These are phyloP conservation scores for Plectropomus leopardus DNA, from an alignment of 2,113 vertebrate species.

Conservation along the genomic window DNA sequence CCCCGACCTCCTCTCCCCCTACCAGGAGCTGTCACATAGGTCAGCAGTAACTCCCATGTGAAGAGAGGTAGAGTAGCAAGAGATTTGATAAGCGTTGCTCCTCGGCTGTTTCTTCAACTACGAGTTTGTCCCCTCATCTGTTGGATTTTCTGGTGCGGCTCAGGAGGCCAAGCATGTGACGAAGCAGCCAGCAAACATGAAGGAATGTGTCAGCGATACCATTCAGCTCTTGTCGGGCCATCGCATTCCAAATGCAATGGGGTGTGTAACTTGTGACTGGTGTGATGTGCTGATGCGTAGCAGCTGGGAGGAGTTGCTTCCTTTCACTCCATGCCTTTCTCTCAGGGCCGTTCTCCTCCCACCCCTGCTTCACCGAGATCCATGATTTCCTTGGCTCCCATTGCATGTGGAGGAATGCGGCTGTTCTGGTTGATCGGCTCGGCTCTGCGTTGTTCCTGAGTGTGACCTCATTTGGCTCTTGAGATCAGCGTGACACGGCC, in stretches of 20 bases:
- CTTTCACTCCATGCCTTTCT: slow-evolving; percentile 58
- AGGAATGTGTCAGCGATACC: slow-evolving; percentile 69
- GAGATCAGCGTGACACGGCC: slow-evolving; percentile 56
- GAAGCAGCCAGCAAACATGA: slow-evolving; percentile 39
- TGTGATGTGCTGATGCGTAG: slow-evolving; percentile 72
- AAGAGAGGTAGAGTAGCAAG: neutral
- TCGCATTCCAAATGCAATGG: slow-evolving; percentile 72
- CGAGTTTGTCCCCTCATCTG: slow-evolving; percentile 3
- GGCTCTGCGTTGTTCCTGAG: slow-evolving; percentile 50
- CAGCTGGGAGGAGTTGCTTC: slow-evolving; percentile 67
- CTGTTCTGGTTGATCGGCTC: slow-evolving; percentile 64
- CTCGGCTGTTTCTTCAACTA: neutral
- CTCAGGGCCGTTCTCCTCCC: slow-evolving; percentile 4
- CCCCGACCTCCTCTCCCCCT: slow-evolving; percentile 29
- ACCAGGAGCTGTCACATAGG: slow-evolving; percentile 44
- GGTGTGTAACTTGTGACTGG: slow-evolving; percentile 79
- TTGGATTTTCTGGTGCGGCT: slow-evolving; percentile 35
- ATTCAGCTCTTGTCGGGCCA: slow-evolving; percentile 56
- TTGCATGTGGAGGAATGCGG: slow-evolving; percentile 66
- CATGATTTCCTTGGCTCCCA: slow-evolving; percentile 49
- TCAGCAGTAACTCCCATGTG: slow-evolving; percentile 24
- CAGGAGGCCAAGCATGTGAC: slow-evolving; percentile 58
- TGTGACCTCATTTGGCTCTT: slow-evolving; percentile 69
- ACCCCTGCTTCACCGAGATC: slow-evolving; percentile 31
- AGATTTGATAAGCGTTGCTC: neutral